Conservation (phyloP, 2,797 vertebrate genomes). For the Antrozous pallidus region DNA sequence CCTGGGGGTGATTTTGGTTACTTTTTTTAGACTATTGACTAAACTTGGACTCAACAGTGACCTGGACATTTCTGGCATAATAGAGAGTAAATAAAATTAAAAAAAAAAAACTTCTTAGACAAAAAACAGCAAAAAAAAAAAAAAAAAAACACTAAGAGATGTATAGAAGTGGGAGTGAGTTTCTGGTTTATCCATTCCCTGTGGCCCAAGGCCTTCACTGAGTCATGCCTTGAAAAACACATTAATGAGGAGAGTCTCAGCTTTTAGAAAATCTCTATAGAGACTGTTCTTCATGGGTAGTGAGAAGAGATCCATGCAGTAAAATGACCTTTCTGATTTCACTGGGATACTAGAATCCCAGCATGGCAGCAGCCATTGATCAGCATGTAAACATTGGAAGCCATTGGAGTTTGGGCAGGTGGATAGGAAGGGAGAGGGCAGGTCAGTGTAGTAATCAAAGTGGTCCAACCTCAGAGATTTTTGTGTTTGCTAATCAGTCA, state of each 20-base stretch:
- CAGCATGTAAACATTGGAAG: not conserved
- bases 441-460: not conserved
- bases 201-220: not conserved
- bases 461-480: not conserved
- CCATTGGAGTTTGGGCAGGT: not conserved
- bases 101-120: slow-evolving; percentile 22
- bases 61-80: not conserved
- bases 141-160: not conserved
- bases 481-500: not conserved
- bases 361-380: not conserved
- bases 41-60: not conserved
- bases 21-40: not conserved
- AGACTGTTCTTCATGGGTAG: not conserved
- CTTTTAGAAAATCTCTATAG: not conserved
- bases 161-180: not conserved
- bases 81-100: not conserved
- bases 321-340: not conserved
- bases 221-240: not conserved
- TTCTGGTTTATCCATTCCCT: not conserved
- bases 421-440: not conserved
- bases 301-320: not conserved
- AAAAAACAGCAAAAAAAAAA: too few species aligned
- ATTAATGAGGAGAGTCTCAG: not conserved
- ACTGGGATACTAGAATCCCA: not conserved
- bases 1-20: not conserved